Conservation (phyloP, 1,140 invertebrate genomes). For the Parasteatoda tepidariorum region DNA sequence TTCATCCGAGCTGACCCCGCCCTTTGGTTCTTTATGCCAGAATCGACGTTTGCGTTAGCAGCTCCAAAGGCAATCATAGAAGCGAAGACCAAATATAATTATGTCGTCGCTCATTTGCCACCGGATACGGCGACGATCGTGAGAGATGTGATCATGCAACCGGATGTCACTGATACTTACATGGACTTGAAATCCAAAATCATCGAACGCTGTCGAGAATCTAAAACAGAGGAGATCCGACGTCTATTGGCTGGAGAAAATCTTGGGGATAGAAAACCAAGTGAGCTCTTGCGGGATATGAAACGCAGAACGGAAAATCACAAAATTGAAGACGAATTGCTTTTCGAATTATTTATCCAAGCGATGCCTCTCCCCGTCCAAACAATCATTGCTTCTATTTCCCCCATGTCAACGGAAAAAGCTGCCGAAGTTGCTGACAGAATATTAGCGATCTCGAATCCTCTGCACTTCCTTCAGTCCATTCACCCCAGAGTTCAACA, state of each 20-base stretch:
- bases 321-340: background rate
- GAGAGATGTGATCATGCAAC: background rate
- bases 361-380: background rate
- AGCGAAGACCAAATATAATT: background rate
- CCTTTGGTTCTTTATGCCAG: background rate
- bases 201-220: background rate
- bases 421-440: no score
- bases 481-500: background rate
- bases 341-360: background rate
- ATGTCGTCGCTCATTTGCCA: background rate
- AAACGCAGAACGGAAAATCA: background rate
- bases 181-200: background rate
- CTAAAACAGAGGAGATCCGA: background rate
- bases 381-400: background rate
- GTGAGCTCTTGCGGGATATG: background rate
- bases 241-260: background rate
- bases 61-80: background rate
- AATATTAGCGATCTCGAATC: no score
- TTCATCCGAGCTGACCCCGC: background rate
- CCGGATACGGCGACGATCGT: background rate
- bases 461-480: background rate
- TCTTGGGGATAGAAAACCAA: background rate
- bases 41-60: background rate
- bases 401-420: background rate
- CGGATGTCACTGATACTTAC: background rate